Base-by-base conservation (phyloP, 2,888 invertebrate species). In the Pachydiplax longipennis region DNA sequence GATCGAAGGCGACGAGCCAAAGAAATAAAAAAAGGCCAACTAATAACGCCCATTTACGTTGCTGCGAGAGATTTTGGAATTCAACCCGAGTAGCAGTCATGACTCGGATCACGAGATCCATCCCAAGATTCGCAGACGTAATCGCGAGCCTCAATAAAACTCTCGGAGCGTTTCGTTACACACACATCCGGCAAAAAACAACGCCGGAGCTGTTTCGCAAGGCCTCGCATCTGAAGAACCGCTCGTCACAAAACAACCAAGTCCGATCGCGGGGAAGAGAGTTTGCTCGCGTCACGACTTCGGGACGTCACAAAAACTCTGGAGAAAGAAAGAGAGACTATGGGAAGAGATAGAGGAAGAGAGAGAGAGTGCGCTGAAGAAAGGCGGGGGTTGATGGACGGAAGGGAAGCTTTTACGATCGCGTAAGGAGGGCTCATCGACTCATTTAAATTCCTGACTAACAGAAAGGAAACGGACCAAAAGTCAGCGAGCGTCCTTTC, bases 361-460 rank as follows among this genome's bases (percentile, higher is more conserved):
- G 8, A 4, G 0, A 12, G 65, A 65, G 22, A 22, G 44, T 6
- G 44, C 44, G 10, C 10, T 44, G 65, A 65, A 22, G 65, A 22
- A 65, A 22, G 65, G 2, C 48, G 48, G 53, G 53, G 53, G 18
- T 44, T 44, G 44, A 44, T n/a, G n/a, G 61, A 61, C 22, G 73
- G 73, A 13, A 73, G 73, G 31, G 18, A 73, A 73, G 25, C 53
- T 53, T 53, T 53, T 53, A 53, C 53, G 73, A 73, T 2, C 25
- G 25, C 12, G 73, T n/a, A 73, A 73, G 73, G 25, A 73, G 25
- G 25, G 61, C 61, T 87, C 87, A 61, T 87, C 87, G 58, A 87
- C 87, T 87, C 87, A 65, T 87, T 87, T 87, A 65, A 61, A 87
- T 87, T 87, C 87, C 87, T 65, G 37, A 61, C 87, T 65, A 65